These are phyloP conservation scores for Sympetrum striolatum DNA, from an alignment of 2,888 invertebrate genomes.

Conservation along the genomic window DNA sequence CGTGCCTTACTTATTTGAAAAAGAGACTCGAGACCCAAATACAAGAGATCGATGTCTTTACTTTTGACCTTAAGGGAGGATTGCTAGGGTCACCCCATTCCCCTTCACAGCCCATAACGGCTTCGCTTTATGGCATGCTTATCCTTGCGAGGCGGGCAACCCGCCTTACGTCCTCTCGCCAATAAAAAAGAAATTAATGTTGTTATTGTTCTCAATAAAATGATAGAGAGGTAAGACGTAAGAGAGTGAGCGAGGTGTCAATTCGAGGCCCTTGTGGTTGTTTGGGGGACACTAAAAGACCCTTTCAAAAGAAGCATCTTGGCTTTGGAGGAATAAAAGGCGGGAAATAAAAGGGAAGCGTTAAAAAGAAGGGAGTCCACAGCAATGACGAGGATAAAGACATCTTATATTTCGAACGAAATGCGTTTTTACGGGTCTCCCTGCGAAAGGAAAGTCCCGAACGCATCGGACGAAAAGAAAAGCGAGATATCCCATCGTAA, in stretches of 20 bases:
- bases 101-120: neutral
- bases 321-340: neutral
- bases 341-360: neutral
- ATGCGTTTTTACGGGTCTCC: neutral
- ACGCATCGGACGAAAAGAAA: no score
- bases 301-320: slow-evolving; percentile 15
- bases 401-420: neutral
- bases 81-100: neutral
- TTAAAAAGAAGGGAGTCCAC: neutral
- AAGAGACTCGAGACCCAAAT: neutral
- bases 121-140: slow-evolving; percentile 2
- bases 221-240: neutral
- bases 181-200: slow-evolving; percentile 41
- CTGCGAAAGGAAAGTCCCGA: no score
- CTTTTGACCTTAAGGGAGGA: neutral
- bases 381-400: neutral
- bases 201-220: slow-evolving; percentile 34
- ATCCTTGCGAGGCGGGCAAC: slow-evolving; percentile 3
- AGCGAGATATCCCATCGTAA: no score
- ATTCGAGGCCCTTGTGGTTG: neutral
- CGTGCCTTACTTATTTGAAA: no score
- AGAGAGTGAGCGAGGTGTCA: neutral
- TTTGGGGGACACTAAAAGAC: neutral
- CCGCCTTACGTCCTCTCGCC: neutral
- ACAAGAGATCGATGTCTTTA: neutral